Percentiles rank a stretch among this genome's conserved stretches.
These are phyloP conservation scores for Leptinotarsa tumamoca DNA, from an alignment of 2,888 invertebrate species.

Conservation along the genomic window DNA sequence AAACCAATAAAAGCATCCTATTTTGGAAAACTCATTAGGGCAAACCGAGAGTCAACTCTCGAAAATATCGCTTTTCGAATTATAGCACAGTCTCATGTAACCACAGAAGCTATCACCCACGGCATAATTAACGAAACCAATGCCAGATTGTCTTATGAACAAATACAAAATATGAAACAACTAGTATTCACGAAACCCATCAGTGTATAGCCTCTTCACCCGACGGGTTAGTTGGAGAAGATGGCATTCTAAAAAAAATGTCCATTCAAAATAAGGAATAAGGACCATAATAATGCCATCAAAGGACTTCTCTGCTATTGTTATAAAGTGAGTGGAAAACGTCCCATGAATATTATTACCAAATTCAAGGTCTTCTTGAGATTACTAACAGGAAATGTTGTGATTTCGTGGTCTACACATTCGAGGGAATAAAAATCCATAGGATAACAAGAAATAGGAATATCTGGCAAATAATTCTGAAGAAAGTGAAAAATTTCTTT, in stretches of 20 bases:
- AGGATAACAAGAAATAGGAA: background rate
- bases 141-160: background rate
- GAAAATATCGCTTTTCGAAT: background rate
- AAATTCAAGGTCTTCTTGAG: background rate
- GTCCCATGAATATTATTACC: background rate
- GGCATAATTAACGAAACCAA: background rate
- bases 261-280: constrained; percentile 1
- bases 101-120: background rate
- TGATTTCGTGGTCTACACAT: background rate
- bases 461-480: background rate
- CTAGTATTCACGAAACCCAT: background rate
- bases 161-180: background rate
- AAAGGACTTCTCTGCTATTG: background rate
- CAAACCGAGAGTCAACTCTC: background rate
- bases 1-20: background rate
- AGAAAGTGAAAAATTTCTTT: background rate
- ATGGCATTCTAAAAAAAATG: background rate
- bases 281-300: background rate
- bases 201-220: background rate
- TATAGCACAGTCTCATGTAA: background rate
- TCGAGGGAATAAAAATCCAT: background rate
- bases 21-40: background rate
- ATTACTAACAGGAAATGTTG: background rate
- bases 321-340: background rate
- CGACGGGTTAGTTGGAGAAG: background rate